Evolutionary conservation across 2,888 invertebrate species (phyloP).

Genomic region (Drosophila setosimentum): DNA sequence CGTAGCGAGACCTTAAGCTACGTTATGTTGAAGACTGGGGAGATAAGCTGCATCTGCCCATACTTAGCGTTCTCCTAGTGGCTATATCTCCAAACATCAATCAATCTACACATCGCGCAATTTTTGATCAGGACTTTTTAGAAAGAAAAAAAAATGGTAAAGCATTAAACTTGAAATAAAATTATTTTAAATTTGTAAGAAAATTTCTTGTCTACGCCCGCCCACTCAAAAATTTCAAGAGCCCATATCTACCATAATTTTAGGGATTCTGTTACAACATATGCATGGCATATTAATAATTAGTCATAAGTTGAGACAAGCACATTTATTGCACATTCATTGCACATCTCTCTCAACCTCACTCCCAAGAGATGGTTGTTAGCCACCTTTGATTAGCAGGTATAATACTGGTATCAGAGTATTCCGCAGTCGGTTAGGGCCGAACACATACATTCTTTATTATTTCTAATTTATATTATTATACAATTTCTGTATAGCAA

Average conservation of each 20-base stretch:
- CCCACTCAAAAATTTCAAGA: background rate
- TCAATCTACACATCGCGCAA: background rate
- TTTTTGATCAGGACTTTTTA: no score
- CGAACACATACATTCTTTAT: background rate
- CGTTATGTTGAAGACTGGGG: background rate
- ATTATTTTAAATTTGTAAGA: background rate
- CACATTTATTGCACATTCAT: background rate
- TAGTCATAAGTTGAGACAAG: no score
- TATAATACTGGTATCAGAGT: background rate
- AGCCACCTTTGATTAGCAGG: background rate
- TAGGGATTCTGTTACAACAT: background rate
- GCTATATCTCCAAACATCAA: background rate
- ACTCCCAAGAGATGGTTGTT: background rate
- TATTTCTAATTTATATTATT: background rate
- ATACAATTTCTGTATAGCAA: constrained; percentile 50
- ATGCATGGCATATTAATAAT: background rate
- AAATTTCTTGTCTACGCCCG: no score
- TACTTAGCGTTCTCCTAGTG: background rate
- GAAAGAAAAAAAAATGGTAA: no score
- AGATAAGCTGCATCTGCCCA: background rate
- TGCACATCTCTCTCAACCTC: background rate
- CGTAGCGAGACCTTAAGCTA: background rate
- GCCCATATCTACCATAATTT: background rate
- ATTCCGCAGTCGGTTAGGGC: background rate
- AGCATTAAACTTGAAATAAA: no score